phyloP scores from a whole-genome alignment of 2,888 invertebrate genomes.

The Euplexia lucipara region DNA sequence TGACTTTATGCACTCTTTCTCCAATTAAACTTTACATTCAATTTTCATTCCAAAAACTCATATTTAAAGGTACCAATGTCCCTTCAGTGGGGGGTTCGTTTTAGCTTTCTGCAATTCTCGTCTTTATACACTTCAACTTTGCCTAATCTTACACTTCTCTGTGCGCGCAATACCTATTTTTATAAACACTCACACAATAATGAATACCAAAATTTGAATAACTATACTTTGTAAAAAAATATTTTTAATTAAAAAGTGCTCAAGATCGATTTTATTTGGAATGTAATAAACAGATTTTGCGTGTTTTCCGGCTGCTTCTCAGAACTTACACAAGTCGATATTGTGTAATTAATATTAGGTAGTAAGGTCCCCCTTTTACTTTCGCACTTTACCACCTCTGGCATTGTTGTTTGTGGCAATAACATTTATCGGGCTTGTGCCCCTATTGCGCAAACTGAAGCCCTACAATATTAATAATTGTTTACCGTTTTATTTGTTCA shows the following conservation, averaged over 20 bases:
- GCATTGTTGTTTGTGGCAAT: constrained; percentile 32
- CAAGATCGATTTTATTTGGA: constrained; percentile 16
- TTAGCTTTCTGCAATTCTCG: no score
- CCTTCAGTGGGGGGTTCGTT: no score
- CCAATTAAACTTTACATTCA: no score
- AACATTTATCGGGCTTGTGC: constrained; percentile 44
- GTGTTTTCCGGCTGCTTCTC: not conserved
- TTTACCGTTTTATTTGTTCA: constrained; percentile 33
- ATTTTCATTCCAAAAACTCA: no score
- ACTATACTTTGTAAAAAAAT: constrained; percentile 8
- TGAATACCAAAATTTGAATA: no score
- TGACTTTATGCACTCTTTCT: no score
- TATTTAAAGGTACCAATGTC: no score
- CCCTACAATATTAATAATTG: constrained; percentile 30
- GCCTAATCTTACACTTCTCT: no score
- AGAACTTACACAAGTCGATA: constrained; percentile 9
- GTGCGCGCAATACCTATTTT: no score
- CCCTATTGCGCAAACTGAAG: constrained; percentile 34
- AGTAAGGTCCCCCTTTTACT: constrained; percentile 17
- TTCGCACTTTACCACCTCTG: constrained; percentile 20
- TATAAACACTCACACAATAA: no score
- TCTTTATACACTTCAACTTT: no score
- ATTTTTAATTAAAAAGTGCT: constrained; percentile 29
- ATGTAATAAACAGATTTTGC: not conserved
- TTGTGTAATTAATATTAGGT: constrained; percentile 35